Evolutionary conservation across 2,113 vertebrate genomes (phyloP), one percentile per base, ranked within the genome.

Genomic region (Limanda limanda): DNA sequence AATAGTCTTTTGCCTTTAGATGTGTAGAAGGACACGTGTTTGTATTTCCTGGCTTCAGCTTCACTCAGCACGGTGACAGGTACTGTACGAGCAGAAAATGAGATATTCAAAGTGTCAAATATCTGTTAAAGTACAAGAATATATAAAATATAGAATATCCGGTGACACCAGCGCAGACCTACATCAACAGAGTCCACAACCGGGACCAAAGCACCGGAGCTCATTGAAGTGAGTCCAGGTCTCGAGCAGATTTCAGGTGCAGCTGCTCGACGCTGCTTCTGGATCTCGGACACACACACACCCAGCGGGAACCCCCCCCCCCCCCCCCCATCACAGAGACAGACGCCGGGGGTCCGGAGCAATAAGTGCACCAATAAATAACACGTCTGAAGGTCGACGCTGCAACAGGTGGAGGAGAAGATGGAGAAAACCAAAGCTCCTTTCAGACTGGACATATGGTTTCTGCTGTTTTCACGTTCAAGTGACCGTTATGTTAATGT

Each of bases 221-320:
- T 6, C 25, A n/a, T 78, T 78, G 57, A 65, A 78, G 45, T 52
- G 0, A 5, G 64, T 78, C 55, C 51, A 24, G 58, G 54, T 67
- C 56, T 1, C 1, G 31, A 31, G 31, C 13, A 54, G 63, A 45
- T 62, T 45, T 59, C 59, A 81, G 74, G 77, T 83, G 71, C 80
- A 75, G 77, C 71, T 71, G 79, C 6, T 4, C 47, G 47, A 12
- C 17, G 4, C 47, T 18, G 17, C 3, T 20, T 14, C 17, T 20
- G 48, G 48, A 51, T 18, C 48, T 51, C 17, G 35, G 21, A 42
- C 12, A 13, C 57, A 21, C 4, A 54, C 64, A 11, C 37, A 20
- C 52, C 7, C 86, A 79, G 81, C 61, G 0, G 76, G 83, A 60
- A 12, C 48, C 63, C 68, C 71, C 2, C 25, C 25, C 25, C 25